Evolutionary conservation across 2,113 vertebrate species (phyloP).

Genomic region (Megaceryle torquata): DNA sequence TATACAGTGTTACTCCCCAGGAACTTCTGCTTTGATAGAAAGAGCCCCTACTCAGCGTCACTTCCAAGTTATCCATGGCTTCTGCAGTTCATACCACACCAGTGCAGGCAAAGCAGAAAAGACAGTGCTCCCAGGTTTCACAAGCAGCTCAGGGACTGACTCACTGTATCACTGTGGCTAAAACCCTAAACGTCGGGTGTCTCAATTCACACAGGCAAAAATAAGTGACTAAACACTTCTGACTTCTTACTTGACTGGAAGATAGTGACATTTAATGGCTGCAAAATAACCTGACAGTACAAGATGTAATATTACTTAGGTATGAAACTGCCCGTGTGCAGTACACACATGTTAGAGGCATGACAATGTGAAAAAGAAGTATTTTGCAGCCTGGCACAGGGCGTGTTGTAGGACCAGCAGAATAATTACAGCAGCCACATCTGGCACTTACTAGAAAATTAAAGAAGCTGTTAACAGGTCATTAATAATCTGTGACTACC

Average conservation of each 20-base stretch:
- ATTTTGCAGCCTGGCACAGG: neutral
- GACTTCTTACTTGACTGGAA: neutral
- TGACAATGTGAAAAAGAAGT: neutral
- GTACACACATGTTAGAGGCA: neutral
- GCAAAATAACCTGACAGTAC: neutral
- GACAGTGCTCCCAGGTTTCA: neutral
- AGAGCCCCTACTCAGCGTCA: neutral
- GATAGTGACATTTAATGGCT: neutral
- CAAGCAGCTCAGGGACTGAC: neutral
- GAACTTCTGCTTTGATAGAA: neutral
- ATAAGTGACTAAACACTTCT: neutral
- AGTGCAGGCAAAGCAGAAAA: neutral
- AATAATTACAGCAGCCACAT: slow-evolving; percentile 33
- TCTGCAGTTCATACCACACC: neutral
- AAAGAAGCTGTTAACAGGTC: slow-evolving; percentile 37
- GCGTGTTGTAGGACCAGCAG: neutral
- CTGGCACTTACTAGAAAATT: slow-evolving; percentile 35
- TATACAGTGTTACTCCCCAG: neutral
- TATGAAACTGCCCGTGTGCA: neutral
- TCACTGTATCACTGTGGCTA: neutral
- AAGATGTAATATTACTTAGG: neutral
- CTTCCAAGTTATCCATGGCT: neutral
- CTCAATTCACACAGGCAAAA: neutral
- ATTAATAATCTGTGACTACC: slow-evolving; percentile 42
- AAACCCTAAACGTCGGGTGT: neutral